Percentiles rank a stretch among this genome's conserved stretches.
Evolutionary conservation across 2,797 vertebrate genomes (phyloP).

Genomic region (Propithecus deckenii): DNA sequence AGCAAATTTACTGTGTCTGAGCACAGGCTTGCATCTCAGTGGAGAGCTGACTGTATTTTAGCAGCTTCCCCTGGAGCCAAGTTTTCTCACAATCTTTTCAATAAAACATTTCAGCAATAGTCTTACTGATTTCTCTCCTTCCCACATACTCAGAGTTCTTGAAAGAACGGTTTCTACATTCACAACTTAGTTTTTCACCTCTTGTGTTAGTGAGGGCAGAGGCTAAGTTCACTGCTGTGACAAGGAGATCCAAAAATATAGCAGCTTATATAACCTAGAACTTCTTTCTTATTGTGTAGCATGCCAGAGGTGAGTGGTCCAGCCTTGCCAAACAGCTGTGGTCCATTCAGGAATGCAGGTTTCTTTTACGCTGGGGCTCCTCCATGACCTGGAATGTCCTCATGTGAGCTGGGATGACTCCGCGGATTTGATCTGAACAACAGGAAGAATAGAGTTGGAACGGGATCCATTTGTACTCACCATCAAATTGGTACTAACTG

Average conservation of each 20-base stretch:
- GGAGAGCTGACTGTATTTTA: neutral
- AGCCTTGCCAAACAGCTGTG: neutral
- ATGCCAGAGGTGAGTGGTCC: neutral
- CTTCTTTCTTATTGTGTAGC: neutral
- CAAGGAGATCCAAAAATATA: slow-evolving; percentile 2
- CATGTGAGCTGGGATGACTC: neutral
- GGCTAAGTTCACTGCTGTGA: neutral
- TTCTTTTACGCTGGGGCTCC: neutral
- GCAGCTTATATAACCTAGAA: neutral
- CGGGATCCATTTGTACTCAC: no score
- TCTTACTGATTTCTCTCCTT: slow-evolving; percentile 54
- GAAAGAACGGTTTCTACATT: slow-evolving; percentile 20
- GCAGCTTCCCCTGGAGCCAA: neutral
- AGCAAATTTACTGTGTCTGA: neutral
- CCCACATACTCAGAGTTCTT: slow-evolving; percentile 18
- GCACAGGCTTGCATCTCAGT: neutral
- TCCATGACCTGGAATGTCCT: neutral
- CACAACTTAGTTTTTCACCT: slow-evolving; percentile 19
- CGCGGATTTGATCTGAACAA: neutral
- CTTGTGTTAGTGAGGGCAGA: slow-evolving; percentile 31
- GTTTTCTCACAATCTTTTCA: slow-evolving; percentile 19
- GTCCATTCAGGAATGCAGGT: neutral
- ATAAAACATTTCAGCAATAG: neutral
- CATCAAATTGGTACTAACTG: no score
- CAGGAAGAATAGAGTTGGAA: neutral